Percentiles rank a stretch among this genome's conserved stretches.
These are phyloP conservation scores for Macroramphosus scolopax DNA, from an alignment of 2,797 vertebrate species.

Conservation along the genomic window DNA sequence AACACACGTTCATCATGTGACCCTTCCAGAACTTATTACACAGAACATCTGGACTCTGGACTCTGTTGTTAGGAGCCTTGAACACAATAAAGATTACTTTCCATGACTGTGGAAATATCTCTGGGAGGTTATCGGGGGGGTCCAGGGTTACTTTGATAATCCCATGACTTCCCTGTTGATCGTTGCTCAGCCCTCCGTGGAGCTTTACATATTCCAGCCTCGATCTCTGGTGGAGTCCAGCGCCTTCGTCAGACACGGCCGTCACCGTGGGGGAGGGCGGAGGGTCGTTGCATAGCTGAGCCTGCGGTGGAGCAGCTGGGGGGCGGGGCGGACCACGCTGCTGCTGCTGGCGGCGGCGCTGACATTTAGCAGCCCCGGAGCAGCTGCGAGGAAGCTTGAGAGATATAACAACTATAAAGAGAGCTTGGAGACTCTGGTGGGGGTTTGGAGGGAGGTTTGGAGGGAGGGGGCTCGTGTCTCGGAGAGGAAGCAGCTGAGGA, in stretches of 20 bases:
- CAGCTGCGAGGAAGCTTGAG: slow-evolving; percentile 63
- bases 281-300: slow-evolving; percentile 41
- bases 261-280: slow-evolving; percentile 42
- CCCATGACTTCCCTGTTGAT: slow-evolving; percentile 38
- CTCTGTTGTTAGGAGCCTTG: slow-evolving; percentile 11
- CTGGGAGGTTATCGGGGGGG: too few relatives aligned
- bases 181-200: slow-evolving; percentile 21
- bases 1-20: background rate
- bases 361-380: slow-evolving; percentile 67
- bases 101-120: slow-evolving; percentile 12
- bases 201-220: slow-evolving; percentile 8
- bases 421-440: background rate
- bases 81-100: slow-evolving; percentile 5
- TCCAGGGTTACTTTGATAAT: slow-evolving; percentile 18
- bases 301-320: too few relatives aligned
- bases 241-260: slow-evolving; percentile 29
- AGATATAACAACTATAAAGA: slow-evolving; percentile 38
- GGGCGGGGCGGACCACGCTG: slow-evolving; percentile 33
- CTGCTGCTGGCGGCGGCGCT: slow-evolving; percentile 24
- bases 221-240: slow-evolving; percentile 27
- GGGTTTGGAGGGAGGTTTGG: background rate
- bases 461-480: background rate
- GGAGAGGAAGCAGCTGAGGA: background rate
- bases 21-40: slow-evolving; percentile 31
- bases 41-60: slow-evolving; percentile 43